Evolutionary conservation across 2,888 invertebrate species (phyloP).

Genomic region (Geophilus truncorum): DNA sequence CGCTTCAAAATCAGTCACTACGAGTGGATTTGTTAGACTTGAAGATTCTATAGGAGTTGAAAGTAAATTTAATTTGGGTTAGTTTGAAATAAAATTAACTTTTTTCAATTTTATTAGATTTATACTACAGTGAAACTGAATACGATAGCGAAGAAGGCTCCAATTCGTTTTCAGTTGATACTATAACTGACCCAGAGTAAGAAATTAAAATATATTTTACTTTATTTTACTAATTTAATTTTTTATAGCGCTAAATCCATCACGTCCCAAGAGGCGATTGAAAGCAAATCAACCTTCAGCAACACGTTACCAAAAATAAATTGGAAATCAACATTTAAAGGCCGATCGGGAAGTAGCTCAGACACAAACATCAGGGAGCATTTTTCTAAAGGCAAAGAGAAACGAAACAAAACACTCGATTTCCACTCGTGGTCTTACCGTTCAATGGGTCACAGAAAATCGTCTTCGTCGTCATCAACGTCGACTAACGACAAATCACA

Average conservation of each 20-base stretch:
- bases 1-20: conserved; percentile 36
- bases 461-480: too few relatives aligned
- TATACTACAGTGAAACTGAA: conserved; percentile 59
- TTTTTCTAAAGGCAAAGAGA: too few relatives aligned
- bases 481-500: not conserved
- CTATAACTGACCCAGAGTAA: not conserved
- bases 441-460: not conserved
- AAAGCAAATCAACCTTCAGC: not conserved
- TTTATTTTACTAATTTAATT: not conserved
- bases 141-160: conserved; percentile 39
- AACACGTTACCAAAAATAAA: conserved; percentile 8
- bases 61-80: conserved; percentile 31
- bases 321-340: not conserved
- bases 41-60: conserved; percentile 34
- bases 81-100: not conserved
- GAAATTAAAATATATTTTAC: not conserved
- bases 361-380: not conserved
- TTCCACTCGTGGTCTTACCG: not conserved
- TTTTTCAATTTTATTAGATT: conserved; percentile 38
- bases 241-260: not conserved
- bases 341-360: not conserved
- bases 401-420: not conserved
- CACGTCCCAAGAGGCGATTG: not conserved
- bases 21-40: conserved; percentile 37
- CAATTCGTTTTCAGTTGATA: not conserved